A percentile compares a stretch with the other conserved stretches of the same genome.
Evolutionary conservation across 2,888 invertebrate genomes (phyloP).

Genomic region (Parnassius smintheus): DNA sequence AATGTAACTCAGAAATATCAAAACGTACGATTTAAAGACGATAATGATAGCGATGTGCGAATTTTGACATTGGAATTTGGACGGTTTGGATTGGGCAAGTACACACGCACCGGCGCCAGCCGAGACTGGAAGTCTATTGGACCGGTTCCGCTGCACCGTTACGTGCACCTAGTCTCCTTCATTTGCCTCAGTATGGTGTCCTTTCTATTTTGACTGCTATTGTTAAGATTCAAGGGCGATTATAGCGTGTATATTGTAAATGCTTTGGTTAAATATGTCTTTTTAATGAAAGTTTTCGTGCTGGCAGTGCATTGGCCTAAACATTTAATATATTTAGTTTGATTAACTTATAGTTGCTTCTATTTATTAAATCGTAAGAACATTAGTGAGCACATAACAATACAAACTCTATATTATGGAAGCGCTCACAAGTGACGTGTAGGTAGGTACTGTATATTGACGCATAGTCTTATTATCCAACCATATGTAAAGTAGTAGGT

Average conservation of each 20-base stretch:
- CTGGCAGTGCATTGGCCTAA: conserved; percentile 19
- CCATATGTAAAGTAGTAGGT: no score
- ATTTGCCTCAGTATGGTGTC: conserved; percentile 24
- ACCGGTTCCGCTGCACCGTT: conserved; percentile 59
- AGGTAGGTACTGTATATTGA: no score
- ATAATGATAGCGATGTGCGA: conserved; percentile 1
- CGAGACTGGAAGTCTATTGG: conserved; percentile 37
- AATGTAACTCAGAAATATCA: no score
- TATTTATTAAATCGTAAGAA: neutral
- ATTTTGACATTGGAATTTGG: conserved; percentile 12
- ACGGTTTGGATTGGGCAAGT: conserved; percentile 23
- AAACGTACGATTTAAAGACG: neutral
- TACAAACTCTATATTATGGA: no score
- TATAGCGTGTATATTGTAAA: conserved; percentile 9
- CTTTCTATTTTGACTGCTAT: conserved; percentile 27
- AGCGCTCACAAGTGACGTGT: no score
- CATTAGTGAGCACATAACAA: neutral
- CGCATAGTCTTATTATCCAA: no score
- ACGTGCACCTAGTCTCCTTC: conserved; percentile 37
- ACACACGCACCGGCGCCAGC: conserved; percentile 32
- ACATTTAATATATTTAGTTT: neutral
- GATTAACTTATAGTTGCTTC: neutral
- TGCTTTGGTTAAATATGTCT: conserved; percentile 1
- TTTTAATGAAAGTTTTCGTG: conserved; percentile 5
- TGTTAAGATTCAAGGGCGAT: conserved; percentile 21